Percentiles rank a stretch among this genome's conserved stretches.
Conservation (phyloP, 2,797 vertebrate species). For the Micrastur ruficollis region DNA sequence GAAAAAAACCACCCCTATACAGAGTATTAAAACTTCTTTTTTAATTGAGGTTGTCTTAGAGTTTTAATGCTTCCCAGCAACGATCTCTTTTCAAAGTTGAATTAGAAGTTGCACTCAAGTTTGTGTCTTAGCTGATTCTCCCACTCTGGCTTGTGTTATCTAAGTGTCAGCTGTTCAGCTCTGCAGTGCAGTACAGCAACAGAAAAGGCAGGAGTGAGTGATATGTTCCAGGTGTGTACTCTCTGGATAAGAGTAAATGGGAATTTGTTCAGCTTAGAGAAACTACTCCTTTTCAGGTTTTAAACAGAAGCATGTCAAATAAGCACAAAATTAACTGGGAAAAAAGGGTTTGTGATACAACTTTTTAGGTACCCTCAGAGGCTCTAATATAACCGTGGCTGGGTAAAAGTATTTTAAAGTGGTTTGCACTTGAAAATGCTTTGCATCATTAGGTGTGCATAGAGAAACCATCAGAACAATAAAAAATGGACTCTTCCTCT, state of each 20-base stretch:
- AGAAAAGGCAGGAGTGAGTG: background rate
- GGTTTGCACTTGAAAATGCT: background rate
- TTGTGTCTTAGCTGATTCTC: background rate
- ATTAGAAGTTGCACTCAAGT: background rate
- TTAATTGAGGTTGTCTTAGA: background rate
- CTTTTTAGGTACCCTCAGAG: background rate
- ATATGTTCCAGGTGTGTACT: background rate
- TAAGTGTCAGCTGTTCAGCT: background rate
- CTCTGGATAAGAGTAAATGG: background rate
- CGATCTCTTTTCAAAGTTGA: conserved; percentile 17
- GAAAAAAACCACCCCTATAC: background rate
- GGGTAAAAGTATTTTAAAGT: background rate
- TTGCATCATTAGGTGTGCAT: background rate
- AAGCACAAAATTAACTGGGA: background rate
- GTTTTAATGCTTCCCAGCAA: conserved; percentile 47
- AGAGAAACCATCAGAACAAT: background rate
- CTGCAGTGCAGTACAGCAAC: background rate
- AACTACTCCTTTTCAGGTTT: background rate
- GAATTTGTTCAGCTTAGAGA: background rate
- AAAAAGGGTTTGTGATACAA: background rate
- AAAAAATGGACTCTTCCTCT: background rate
- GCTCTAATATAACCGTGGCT: background rate
- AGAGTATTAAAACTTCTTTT: background rate
- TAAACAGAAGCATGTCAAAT: background rate
- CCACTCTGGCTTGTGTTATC: background rate